phyloP scores from a whole-genome alignment of 2,113 vertebrate species.

The Hymenochirus boettgeri region DNA sequence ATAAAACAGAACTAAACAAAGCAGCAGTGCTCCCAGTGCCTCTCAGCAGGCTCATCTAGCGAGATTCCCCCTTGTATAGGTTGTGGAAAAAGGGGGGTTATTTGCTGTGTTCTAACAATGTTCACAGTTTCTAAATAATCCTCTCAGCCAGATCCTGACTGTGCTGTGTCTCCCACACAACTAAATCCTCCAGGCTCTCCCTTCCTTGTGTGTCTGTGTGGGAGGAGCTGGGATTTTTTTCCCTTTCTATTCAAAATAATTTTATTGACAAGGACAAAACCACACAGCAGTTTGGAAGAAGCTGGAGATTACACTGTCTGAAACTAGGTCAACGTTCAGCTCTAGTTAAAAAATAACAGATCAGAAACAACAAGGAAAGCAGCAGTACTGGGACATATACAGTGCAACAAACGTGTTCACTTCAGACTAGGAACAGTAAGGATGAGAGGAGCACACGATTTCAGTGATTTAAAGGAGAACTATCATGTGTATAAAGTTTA shows the following conservation, averaged over 20 bases:
- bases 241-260: slow-evolving; percentile 10
- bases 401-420: too few species aligned
- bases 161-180: slow-evolving; percentile 11
- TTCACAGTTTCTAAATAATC: background rate
- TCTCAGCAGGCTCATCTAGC: background rate
- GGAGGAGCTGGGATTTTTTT: slow-evolving; percentile 4
- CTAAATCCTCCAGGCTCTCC: background rate
- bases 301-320: background rate
- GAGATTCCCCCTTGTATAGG: too few species aligned
- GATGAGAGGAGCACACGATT: too few species aligned
- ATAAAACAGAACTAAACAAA: background rate
- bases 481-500: too few species aligned
- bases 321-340: slow-evolving; percentile 33
- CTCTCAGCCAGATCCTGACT: background rate
- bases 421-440: too few species aligned
- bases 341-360: slow-evolving; percentile 15
- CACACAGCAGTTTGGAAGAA: background rate
- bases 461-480: too few species aligned
- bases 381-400: too few species aligned
- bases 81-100: too few species aligned
- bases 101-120: too few species aligned
- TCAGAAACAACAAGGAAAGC: background rate
- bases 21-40: background rate
- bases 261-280: slow-evolving; percentile 24
- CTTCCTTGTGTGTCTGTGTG: background rate